Conservation (phyloP, 2,888 invertebrate species). For the Agriopis leucophaearia region DNA sequence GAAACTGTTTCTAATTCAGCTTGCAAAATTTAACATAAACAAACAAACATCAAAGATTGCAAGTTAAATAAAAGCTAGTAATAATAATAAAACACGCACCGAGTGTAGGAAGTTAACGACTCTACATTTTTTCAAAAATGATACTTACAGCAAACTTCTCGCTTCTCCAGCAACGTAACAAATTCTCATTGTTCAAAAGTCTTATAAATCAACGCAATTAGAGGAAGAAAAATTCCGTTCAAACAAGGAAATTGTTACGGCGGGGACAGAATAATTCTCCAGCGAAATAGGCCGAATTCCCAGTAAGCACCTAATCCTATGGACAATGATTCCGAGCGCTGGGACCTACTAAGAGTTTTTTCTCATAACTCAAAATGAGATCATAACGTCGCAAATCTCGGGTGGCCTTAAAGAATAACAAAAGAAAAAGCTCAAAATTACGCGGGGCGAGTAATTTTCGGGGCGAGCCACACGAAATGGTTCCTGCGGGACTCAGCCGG, state of each 20-base stretch:
- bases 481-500: conserved; percentile 73
- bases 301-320: conserved; percentile 76
- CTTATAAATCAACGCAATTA: conserved; percentile 46
- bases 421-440: conserved; percentile 84
- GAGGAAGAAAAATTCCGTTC: conserved; percentile 45
- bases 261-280: conserved; percentile 50
- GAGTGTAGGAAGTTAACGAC: too few species aligned
- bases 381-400: conserved; percentile 83
- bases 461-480: conserved; percentile 78
- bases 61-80: too few species aligned
- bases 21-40: too few species aligned
- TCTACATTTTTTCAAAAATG: background rate
- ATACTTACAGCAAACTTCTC: conserved; percentile 39
- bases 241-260: conserved; percentile 51
- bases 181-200: conserved; percentile 44
- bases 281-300: conserved; percentile 56
- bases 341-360: conserved; percentile 81
- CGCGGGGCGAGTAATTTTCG: conserved; percentile 82
- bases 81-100: too few species aligned
- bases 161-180: conserved; percentile 51
- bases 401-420: conserved; percentile 82
- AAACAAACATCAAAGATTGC: too few species aligned
- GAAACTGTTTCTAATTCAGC: too few species aligned
- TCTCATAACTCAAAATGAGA: conserved; percentile 85
- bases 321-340: conserved; percentile 76